phyloP scores from a whole-genome alignment of 2,888 invertebrate genomes.

The Lordiphosa fenestrarum region DNA sequence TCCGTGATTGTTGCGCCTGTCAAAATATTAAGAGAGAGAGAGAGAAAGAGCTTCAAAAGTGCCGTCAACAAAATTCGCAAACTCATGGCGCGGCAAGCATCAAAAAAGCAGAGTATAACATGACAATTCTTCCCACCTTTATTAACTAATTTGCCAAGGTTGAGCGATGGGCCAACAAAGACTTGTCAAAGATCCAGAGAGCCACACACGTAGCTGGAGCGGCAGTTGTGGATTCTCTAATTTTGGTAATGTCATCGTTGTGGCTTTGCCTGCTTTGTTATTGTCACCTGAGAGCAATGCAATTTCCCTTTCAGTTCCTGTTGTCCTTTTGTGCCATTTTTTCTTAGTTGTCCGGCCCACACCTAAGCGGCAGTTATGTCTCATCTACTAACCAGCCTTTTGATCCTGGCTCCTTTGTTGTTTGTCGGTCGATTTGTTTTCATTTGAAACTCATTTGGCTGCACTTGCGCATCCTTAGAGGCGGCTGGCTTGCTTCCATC shows the following conservation, averaged over 20 bases:
- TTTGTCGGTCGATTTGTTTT: constrained; percentile 65
- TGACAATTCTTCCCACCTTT: constrained; percentile 66
- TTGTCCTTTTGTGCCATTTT: constrained; percentile 29
- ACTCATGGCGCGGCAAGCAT: constrained; percentile 56
- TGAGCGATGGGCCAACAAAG: constrained; percentile 40
- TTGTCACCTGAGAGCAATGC: constrained; percentile 57
- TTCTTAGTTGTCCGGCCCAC: constrained; percentile 4
- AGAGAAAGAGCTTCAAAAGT: constrained; percentile 27
- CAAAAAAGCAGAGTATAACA: constrained; percentile 38
- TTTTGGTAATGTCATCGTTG: constrained; percentile 59
- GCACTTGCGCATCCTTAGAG: constrained; percentile 67
- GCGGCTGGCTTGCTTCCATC: constrained; percentile 34
- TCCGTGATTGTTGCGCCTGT: constrained; percentile 66
- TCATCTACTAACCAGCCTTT: constrained; percentile 33
- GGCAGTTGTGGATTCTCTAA: constrained; percentile 33
- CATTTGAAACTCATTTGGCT: constrained; percentile 70
- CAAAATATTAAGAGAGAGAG: constrained; percentile 57
- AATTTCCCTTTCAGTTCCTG: constrained; percentile 11
- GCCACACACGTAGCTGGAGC: constrained; percentile 32
- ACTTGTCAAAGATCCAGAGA: constrained; percentile 43
- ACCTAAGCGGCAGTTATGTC: constrained; percentile 17
- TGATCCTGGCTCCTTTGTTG: constrained; percentile 44
- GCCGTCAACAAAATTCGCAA: constrained; percentile 59
- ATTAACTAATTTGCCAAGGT: constrained; percentile 73
- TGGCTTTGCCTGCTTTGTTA: constrained; percentile 50